Evolutionary conservation across 1,140 invertebrate genomes (phyloP).

Genomic region (Bombus sylvicola): DNA sequence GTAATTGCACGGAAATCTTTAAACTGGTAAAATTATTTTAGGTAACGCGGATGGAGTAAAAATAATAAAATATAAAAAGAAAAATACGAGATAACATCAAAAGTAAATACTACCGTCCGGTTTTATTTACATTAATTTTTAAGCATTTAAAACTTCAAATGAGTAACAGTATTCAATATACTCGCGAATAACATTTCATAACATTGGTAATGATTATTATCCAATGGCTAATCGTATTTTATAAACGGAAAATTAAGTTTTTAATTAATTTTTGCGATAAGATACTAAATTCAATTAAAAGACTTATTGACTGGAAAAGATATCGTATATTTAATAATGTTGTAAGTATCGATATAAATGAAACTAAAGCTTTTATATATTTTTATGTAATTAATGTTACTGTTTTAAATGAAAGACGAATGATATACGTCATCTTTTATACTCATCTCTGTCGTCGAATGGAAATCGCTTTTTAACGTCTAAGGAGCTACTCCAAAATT

Average conservation of each 20-base stretch:
- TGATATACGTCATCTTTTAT: not conserved
- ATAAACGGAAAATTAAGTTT: too few species aligned
- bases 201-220: too few species aligned
- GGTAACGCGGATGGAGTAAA: not conserved
- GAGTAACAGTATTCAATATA: too few species aligned
- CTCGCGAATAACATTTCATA: too few species aligned
- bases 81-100: not conserved
- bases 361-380: not conserved
- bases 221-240: too few species aligned
- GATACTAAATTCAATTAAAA: not conserved
- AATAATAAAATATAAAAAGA: not conserved
- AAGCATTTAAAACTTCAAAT: too few species aligned
- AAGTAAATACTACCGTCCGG: not conserved
- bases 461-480: not conserved
- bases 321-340: not conserved
- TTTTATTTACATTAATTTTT: not conserved
- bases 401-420: not conserved
- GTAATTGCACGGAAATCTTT: not conserved
- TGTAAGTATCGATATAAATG: not conserved
- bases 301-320: not conserved
- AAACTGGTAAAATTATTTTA: not conserved
- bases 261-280: not conserved
- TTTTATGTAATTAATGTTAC: not conserved
- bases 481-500: not conserved
- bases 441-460: not conserved